Conservation (phyloP, 2,797 vertebrate genomes). For the Rhinichthys osculus region DNA sequence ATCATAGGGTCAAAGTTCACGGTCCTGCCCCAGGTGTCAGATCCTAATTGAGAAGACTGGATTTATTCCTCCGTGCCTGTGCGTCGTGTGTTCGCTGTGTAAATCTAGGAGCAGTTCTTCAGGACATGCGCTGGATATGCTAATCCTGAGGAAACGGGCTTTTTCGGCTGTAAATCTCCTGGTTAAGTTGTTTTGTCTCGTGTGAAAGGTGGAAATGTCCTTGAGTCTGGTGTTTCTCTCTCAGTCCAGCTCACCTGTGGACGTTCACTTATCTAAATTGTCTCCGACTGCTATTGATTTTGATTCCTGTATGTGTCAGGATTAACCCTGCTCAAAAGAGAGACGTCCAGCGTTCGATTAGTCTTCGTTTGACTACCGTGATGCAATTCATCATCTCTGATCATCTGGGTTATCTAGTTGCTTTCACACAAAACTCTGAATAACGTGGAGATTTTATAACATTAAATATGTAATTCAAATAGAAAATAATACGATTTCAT, state of each 20-base stretch:
- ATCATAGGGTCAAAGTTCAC: slow-evolving; percentile 38
- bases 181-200: neutral
- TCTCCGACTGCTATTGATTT: slow-evolving; percentile 44
- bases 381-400: neutral
- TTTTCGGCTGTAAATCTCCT: neutral
- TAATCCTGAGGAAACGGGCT: neutral
- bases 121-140: neutral
- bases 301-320: neutral
- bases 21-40: slow-evolving; percentile 64
- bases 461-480: neutral
- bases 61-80: slow-evolving; percentile 54
- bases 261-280: slow-evolving; percentile 44
- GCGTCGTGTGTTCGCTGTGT: neutral
- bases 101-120: neutral
- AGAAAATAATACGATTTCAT: neutral
- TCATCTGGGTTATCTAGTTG: neutral
- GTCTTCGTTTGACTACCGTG: neutral
- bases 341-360: neutral
- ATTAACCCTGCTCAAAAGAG: slow-evolving; percentile 18
- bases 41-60: slow-evolving; percentile 63
- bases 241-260: slow-evolving; percentile 16
- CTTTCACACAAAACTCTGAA: neutral
- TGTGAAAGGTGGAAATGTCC: neutral
- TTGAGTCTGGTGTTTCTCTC: neutral
- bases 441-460: neutral